These are phyloP conservation scores for Cacatua alba DNA, from an alignment of 2,113 vertebrate species.

Conservation along the genomic window DNA sequence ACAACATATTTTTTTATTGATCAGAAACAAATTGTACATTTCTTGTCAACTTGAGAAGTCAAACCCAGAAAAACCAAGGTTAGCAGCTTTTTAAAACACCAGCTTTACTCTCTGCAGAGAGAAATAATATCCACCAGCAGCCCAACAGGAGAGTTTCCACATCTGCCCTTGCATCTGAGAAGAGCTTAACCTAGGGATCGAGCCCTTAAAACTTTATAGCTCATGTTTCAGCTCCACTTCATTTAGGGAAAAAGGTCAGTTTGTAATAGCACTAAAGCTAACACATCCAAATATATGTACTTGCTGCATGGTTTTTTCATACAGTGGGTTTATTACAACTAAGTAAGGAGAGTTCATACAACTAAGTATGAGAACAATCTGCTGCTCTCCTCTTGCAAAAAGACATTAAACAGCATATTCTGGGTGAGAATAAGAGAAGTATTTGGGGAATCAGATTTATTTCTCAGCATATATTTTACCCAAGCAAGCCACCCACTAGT, in stretches of 20 bases:
- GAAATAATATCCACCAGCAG: neutral
- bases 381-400: neutral
- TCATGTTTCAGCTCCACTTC: neutral
- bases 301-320: neutral
- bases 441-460: neutral
- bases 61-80: neutral
- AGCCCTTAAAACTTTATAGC: neutral
- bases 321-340: neutral
- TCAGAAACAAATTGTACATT: neutral
- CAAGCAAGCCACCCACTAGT: neutral
- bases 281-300: neutral
- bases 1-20: neutral
- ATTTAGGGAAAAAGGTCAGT: neutral
- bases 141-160: neutral
- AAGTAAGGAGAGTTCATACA: neutral
- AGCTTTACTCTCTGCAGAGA: neutral
- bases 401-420: neutral
- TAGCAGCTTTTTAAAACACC: neutral
- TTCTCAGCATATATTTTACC: neutral
- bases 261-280: neutral
- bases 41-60: neutral
- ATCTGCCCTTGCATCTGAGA: neutral
- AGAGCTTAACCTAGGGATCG: neutral
- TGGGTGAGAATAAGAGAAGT: neutral
- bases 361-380: neutral